Conservation (phyloP, 53 echinoderm and acorn worm species). For the Hippasteria phrygiana region DNA sequence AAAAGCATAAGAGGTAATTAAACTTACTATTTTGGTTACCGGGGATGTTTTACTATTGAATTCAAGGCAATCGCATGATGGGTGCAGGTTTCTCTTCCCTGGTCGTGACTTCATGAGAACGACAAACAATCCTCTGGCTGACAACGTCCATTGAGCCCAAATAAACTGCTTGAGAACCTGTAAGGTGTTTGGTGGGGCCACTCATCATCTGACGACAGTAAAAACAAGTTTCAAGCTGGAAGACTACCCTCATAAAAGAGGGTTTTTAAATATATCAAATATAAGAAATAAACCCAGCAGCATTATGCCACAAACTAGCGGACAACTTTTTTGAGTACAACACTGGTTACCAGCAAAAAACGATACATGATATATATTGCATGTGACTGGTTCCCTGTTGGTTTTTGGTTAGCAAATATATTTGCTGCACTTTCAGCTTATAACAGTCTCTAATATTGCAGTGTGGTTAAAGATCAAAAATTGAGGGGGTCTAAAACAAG, state of each 20-base stretch:
- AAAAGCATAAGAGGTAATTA: no score
- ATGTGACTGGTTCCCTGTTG: background rate
- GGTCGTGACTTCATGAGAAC: constrained; percentile 60
- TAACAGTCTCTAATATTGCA: no score
- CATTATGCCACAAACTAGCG: background rate
- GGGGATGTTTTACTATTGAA: constrained; percentile 71
- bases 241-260: background rate
- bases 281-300: background rate
- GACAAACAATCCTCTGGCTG: constrained; percentile 79
- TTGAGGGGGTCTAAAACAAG: no score
- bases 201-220: constrained; percentile 76
- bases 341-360: background rate
- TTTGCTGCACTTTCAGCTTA: no score
- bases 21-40: constrained; percentile 75
- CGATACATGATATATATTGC: background rate
- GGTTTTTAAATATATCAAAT: background rate
- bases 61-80: constrained; percentile 83
- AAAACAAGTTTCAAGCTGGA: background rate
- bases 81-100: constrained; percentile 58
- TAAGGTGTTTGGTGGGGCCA: constrained; percentile 80
- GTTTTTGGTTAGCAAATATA: no score
- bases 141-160: constrained; percentile 95
- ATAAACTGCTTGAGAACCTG: constrained; percentile 83
- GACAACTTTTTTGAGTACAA: background rate
- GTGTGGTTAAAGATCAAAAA: no score